Conservation (phyloP, 1,140 invertebrate genomes). For the Drosophila funebris region DNA sequence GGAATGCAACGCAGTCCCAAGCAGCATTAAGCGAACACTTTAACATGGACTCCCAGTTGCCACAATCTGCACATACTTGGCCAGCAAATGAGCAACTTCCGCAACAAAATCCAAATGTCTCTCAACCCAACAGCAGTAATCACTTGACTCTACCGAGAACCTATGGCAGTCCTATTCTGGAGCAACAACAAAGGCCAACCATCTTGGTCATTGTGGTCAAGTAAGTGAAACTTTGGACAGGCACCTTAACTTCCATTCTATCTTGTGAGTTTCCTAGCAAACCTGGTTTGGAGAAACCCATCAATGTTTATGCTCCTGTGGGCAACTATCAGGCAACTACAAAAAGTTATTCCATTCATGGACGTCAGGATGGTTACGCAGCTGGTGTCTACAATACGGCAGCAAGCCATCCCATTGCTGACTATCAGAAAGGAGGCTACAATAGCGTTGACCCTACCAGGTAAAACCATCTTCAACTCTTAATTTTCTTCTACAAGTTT, state of each 20-base stretch:
- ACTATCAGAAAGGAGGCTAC: background rate
- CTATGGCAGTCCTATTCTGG: background rate
- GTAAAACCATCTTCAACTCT: background rate
- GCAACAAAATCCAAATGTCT: too few species aligned
- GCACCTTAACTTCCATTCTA: background rate
- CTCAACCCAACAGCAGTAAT: background rate
- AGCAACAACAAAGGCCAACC: conserved; percentile 12
- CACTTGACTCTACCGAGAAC: background rate
- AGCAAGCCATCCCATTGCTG: background rate
- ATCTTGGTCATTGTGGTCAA: conserved; percentile 51
- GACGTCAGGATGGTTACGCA: too few species aligned
- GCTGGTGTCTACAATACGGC: background rate
- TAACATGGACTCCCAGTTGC: background rate
- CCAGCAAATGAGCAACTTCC: background rate
- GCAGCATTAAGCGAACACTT: background rate
- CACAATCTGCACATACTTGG: background rate
- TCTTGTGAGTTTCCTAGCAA: background rate
- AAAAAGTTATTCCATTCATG: background rate
- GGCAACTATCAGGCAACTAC: background rate
- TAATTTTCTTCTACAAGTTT: too few species aligned
- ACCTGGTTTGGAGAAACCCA: background rate
- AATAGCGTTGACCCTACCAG: background rate
- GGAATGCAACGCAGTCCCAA: background rate
- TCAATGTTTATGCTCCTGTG: background rate
- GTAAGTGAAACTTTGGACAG: conserved; percentile 1